Evolutionary conservation across 1,140 invertebrate species (phyloP), one percentile per base, ranked within the genome.

Genomic region (Drosophila sucinea): DNA sequence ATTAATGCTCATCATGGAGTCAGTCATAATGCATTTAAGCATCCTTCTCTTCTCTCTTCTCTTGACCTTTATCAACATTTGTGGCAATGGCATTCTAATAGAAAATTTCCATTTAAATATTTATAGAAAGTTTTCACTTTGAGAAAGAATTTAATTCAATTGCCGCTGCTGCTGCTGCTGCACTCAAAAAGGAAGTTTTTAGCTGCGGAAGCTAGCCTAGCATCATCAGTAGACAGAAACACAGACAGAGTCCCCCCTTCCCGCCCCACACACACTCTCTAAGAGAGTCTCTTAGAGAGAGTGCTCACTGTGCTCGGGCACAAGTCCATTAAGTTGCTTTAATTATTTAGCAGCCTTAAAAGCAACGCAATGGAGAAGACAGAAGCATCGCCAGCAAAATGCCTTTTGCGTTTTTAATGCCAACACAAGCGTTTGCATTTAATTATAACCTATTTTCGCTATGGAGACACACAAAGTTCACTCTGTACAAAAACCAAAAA

Each of bases 271-370:
- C 6, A 11, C 41, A 17, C 17, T 64, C 66, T 29, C 25, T 27
- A 23, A 51, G 17, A 17, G 23, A 27, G 44, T 51, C 44, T 27
- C 44, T 51, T 10, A 27, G 23, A 27, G 23, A 27, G 44, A 38
- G 35, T 58, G 60, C 60, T 67, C 41, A 57, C 60, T 74, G 44
- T 51, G 17, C 17, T 51, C 61, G 47, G 79, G 70, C 70, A 38
- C 70, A 76, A 87, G 83, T 87, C 83, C 83, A 87, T 87, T 87
- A 87, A 80, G 80, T 83, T 74, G 83, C 73, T 70, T 87, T 77
- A 87, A 87, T 89, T 87, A 87, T 87, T 87, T 77, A 87, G 81
- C 81, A 87, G 77, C 62, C 83, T 89, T 87, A 84, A 87, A 87
- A 87, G 83, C 83, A 72, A 60, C 64, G 72, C 60, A 76, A 74